A percentile compares a stretch with the other conserved stretches of the same genome.
These are phyloP conservation scores for Rana temporaria DNA, from an alignment of 2,113 vertebrate species.

Conservation along the genomic window DNA sequence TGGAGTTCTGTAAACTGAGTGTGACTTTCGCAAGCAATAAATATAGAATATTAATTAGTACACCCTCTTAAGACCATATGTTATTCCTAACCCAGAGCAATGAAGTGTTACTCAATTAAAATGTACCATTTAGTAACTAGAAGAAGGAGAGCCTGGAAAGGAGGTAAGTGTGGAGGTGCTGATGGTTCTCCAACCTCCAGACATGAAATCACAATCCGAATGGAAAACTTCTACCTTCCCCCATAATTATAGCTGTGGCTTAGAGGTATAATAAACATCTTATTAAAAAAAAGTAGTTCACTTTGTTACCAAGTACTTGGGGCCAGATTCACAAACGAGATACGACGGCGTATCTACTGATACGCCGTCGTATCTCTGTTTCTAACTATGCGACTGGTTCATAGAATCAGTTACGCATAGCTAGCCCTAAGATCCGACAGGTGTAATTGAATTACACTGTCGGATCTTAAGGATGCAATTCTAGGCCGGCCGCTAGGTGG, in stretches of 20 bases:
- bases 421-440: no score
- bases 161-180: neutral
- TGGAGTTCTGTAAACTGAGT: neutral
- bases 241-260: neutral
- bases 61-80: neutral
- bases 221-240: neutral
- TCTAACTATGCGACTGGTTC: no score
- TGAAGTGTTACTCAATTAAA: neutral
- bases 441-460: no score
- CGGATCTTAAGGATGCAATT: no score
- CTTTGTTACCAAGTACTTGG: no score
- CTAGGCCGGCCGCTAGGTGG: no score
- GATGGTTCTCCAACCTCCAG: neutral
- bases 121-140: neutral
- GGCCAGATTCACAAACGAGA: no score
- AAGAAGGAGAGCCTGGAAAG: neutral
- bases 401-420: no score
- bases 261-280: neutral
- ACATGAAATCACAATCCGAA: neutral
- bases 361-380: no score
- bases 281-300: neutral
- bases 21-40: conserved; percentile 4
- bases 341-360: no score
- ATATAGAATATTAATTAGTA: conserved; percentile 7
- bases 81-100: neutral